Percentiles rank a stretch among this genome's conserved stretches.
These are phyloP conservation scores for Thunnus albacares DNA, from an alignment of 2,797 vertebrate species.

Conservation along the genomic window DNA sequence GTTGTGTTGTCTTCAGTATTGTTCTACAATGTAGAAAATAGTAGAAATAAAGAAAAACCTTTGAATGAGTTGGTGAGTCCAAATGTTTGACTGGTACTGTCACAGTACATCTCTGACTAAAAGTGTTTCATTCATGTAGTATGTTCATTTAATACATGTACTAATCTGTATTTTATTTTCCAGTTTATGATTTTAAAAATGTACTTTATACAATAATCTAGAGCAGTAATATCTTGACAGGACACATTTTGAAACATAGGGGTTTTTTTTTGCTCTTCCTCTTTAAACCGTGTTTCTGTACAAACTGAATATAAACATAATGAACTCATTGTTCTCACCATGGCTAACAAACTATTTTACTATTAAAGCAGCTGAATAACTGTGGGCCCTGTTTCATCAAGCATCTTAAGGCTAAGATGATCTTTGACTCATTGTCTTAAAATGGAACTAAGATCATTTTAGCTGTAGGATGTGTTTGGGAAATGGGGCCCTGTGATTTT, in stretches of 20 bases:
- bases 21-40: background rate
- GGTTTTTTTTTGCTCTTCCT: background rate
- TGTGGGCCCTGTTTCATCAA: too few species aligned
- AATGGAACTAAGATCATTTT: background rate
- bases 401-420: too few species aligned
- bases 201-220: background rate
- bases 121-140: background rate
- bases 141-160: background rate
- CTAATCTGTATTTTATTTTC: slow-evolving; percentile 11
- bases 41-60: too few species aligned
- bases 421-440: too few species aligned
- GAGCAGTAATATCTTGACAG: background rate
- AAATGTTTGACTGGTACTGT: too few species aligned
- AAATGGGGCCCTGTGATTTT: background rate
- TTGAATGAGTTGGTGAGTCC: too few species aligned
- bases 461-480: background rate
- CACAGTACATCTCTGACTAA: background rate
- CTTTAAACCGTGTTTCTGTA: background rate
- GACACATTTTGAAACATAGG: background rate
- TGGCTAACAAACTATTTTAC: too few species aligned
- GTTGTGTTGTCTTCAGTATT: background rate
- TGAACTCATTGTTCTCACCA: background rate
- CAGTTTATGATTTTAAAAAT: background rate
- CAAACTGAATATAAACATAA: background rate
- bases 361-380: too few species aligned